Evolutionary conservation across 2,797 vertebrate genomes (phyloP).

Genomic region (Artibeus jamaicensis): DNA sequence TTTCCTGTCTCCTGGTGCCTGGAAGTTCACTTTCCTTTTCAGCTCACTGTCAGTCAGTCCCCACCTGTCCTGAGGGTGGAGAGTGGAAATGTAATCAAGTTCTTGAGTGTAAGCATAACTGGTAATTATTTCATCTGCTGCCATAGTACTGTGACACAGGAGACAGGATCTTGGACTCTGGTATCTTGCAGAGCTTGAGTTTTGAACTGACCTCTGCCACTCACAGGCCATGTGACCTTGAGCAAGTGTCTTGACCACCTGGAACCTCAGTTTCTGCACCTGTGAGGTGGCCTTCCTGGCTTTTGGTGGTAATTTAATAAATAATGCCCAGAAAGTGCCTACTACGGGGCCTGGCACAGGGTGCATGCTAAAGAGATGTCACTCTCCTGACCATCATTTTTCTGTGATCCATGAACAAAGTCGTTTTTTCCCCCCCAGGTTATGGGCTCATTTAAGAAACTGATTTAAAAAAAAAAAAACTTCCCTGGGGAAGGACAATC

Average conservation of each 20-base stretch:
- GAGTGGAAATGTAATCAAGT: neutral
- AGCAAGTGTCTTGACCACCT: neutral
- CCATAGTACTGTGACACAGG: neutral
- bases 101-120: neutral
- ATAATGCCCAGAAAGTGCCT: neutral
- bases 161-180: too few relatives aligned
- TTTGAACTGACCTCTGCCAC: neutral
- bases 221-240: neutral
- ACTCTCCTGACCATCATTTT: neutral
- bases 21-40: neutral
- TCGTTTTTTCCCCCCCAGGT: neutral
- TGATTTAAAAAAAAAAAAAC: neutral
- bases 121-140: too few relatives aligned
- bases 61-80: neutral
- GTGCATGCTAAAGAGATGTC: neutral
- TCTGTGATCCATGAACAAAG: neutral
- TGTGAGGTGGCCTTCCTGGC: neutral
- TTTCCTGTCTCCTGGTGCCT: neutral
- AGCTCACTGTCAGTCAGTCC: fast-evolving
- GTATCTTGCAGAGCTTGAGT: neutral
- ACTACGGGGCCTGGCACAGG: neutral
- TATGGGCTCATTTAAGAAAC: neutral
- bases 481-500: neutral
- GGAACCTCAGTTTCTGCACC: neutral
- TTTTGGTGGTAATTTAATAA: neutral